These are phyloP conservation scores for Hiodon alosoides DNA, from an alignment of 2,113 vertebrate species.

Conservation along the genomic window DNA sequence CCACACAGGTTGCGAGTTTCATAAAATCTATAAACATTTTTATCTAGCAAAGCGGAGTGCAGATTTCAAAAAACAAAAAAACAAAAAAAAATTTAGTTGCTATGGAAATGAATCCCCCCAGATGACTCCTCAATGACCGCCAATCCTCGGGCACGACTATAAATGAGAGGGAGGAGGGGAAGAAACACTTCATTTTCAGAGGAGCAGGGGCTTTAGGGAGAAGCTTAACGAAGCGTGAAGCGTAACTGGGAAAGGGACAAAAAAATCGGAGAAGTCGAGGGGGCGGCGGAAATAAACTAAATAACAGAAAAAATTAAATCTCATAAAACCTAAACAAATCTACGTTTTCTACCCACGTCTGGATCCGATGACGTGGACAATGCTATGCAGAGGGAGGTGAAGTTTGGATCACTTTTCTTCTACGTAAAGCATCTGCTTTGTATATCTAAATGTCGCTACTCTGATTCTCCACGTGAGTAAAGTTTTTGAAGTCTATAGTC, in stretches of 20 bases:
- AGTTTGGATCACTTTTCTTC: constrained; percentile 14
- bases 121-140: constrained; percentile 45
- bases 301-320: constrained; percentile 16
- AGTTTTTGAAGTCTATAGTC: no score
- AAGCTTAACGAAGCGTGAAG: constrained; percentile 61
- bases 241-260: constrained; percentile 59
- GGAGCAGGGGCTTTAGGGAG: constrained; percentile 52
- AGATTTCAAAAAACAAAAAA: constrained; percentile 25
- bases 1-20: constrained; percentile 52
- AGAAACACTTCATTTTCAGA: constrained; percentile 40
- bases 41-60: constrained; percentile 38
- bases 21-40: constrained; percentile 48
- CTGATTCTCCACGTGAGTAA: no score
- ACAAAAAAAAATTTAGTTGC: constrained; percentile 24
- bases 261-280: constrained; percentile 40
- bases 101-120: constrained; percentile 48
- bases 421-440: no score
- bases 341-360: constrained; percentile 27
- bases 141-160: constrained; percentile 54
- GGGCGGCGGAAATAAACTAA: constrained; percentile 18
- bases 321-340: constrained; percentile 31
- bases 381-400: constrained; percentile 7
- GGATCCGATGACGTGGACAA: constrained; percentile 14
- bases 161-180: constrained; percentile 44
- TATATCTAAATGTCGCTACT: no score